Evolutionary conservation across 2,888 invertebrate genomes (phyloP).

Genomic region (Mystacides longicornis): DNA sequence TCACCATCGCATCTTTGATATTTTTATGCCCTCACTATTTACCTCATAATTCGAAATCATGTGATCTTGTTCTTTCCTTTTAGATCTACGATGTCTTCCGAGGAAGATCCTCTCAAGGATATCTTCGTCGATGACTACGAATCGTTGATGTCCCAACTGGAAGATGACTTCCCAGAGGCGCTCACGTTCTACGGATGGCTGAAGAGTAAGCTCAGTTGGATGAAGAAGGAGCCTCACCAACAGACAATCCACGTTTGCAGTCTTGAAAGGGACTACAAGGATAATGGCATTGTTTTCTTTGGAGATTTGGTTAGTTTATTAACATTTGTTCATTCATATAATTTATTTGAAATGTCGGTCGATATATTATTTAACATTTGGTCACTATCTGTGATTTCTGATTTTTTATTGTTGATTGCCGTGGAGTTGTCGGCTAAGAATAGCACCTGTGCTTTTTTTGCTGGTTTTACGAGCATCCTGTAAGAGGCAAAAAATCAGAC

Average conservation of each 20-base stretch:
- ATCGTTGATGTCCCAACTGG: conserved; percentile 6
- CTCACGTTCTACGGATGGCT: conserved; percentile 36
- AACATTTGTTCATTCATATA: no score
- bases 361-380: no score
- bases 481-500: no score
- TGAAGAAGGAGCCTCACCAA: conserved; percentile 30
- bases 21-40: neutral
- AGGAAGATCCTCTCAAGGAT: conserved; percentile 11
- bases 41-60: neutral
- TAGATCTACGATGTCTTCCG: neutral
- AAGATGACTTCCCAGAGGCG: conserved; percentile 32
- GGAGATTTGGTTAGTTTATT: conserved; percentile 34
- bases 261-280: conserved; percentile 35
- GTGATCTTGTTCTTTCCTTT: neutral
- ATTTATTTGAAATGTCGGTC: no score
- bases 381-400: no score
- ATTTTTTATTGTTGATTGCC: no score
- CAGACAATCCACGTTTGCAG: conserved; percentile 36
- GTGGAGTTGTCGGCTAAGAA: no score
- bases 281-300: conserved; percentile 36
- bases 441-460: no score
- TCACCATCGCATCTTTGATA: neutral
- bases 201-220: conserved; percentile 35
- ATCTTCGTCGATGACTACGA: conserved; percentile 8
- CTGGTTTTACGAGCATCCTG: no score